Conservation (phyloP, 2,113 vertebrate species). For the Phrynosoma blainvillii region DNA sequence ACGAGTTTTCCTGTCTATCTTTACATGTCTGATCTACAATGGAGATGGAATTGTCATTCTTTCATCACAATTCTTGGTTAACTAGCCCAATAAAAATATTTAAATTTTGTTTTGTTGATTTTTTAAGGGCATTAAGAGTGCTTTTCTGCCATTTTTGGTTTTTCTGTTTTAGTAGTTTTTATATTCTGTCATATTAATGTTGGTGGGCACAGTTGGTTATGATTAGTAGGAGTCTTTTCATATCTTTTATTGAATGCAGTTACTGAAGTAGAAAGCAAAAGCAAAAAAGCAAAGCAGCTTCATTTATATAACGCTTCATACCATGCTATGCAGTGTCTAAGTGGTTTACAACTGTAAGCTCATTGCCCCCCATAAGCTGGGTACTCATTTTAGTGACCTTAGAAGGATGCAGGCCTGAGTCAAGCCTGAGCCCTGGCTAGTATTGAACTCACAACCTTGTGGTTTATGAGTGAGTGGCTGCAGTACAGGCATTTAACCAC, state of each 20-base stretch:
- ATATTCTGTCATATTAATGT: conserved; percentile 41
- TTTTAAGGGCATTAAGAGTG: background rate
- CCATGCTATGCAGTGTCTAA: too few species aligned
- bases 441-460: too few species aligned
- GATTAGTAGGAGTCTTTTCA: background rate
- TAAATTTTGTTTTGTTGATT: conserved; percentile 4
- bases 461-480: too few species aligned
- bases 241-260: conserved; percentile 19
- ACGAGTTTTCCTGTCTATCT: conserved; percentile 16
- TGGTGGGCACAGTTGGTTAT: conserved; percentile 11
- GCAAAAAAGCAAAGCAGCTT: too few species aligned
- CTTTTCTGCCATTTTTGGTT: background rate
- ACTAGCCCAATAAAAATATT: conserved; percentile 33
- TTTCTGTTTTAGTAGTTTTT: background rate
- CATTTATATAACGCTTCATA: too few species aligned
- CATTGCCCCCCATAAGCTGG: too few species aligned
- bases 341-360: too few species aligned
- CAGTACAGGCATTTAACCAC: too few species aligned
- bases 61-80: background rate
- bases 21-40: background rate
- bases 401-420: too few species aligned
- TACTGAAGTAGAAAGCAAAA: background rate
- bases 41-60: conserved; percentile 34
- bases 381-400: too few species aligned
- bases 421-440: too few species aligned